phyloP scores from a whole-genome alignment of 1,140 invertebrate genomes.

The Danaus melanippus region DNA sequence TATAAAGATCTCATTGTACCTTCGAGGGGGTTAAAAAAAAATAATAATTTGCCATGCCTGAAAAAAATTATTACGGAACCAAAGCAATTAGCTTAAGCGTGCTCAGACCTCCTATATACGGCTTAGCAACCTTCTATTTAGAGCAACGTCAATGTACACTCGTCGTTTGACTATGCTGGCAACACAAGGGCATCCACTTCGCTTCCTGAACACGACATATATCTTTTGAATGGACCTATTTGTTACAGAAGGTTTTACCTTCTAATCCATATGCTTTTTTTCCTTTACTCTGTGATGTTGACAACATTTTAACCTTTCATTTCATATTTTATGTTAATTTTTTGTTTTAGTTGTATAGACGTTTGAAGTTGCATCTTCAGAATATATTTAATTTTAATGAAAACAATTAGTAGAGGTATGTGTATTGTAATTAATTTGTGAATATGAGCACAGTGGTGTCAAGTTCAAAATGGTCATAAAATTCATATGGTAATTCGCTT shows the following conservation, averaged over 20 bases:
- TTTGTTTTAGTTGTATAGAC: no score
- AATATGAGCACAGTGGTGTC: no score
- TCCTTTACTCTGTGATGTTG: background rate
- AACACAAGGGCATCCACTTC: constrained; percentile 28
- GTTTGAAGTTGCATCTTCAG: no score
- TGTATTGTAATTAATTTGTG: no score
- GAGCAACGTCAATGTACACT: constrained; percentile 24
- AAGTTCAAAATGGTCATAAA: no score
- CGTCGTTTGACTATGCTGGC: constrained; percentile 23
- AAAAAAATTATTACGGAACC: constrained; percentile 25
- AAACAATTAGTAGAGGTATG: no score
- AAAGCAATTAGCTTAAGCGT: constrained; percentile 20
- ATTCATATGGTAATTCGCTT: no score
- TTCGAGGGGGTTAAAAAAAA: no score
- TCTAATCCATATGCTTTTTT: constrained; percentile 17
- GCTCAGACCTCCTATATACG: constrained; percentile 24
- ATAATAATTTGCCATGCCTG: background rate
- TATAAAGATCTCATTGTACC: no score
- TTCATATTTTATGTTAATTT: no score
- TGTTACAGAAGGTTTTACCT: constrained; percentile 13
- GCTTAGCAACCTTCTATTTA: constrained; percentile 32
- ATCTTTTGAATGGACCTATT: constrained; percentile 19
- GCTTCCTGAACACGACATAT: constrained; percentile 32
- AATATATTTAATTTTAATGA: no score
- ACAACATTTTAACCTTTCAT: background rate